Base-by-base conservation (phyloP, 2,888 invertebrate species). In the Luperina nickerlii region DNA sequence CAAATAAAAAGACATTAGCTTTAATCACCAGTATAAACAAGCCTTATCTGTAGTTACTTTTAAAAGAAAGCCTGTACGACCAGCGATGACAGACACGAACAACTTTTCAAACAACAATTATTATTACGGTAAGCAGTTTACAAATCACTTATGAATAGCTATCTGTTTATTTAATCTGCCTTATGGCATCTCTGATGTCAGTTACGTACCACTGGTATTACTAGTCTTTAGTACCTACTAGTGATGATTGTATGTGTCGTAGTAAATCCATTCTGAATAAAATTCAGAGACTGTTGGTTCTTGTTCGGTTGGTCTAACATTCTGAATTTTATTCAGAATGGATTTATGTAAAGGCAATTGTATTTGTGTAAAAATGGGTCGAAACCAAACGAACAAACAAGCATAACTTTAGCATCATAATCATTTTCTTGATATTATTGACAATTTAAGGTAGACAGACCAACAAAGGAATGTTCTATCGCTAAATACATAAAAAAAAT, bases 1-100 rank as follows among this genome's bases (percentile, higher is more conserved):
- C 18, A 48, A 57, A 79, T 32, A 48, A 20, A 38, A 48, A 3
- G 0, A 9, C 15, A 9, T 38, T 20, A 20, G 65, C 20, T 65
- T 24, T 24, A 27, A 42, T 27, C 6, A 1, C 54, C 45, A 32
- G 24, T 48, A 18, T 60, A 6, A 54, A 63, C 62, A 38, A 71
- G 24, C 20, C 42, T 70, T 62, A 68, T 48, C 20, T 54, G 15
- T 20, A 73, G 2, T 38, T 62, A 67, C 27, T 69, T 65, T 73
- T 63, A 87, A 86, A 87, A 88, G 88, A 88, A 88, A 88, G 87
- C 65, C 27, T 45, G 70, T 62, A 60, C 11, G 38, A 65, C 70
- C 45, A 84, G 63, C 51, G 75, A 78, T 79, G 88, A 80, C 82
- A 82, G 71, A 74, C 76, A 76, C 20, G 67, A 69, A 75, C 86